Evolutionary conservation across 2,888 invertebrate genomes (phyloP).

Genomic region (Acheta domesticus): DNA sequence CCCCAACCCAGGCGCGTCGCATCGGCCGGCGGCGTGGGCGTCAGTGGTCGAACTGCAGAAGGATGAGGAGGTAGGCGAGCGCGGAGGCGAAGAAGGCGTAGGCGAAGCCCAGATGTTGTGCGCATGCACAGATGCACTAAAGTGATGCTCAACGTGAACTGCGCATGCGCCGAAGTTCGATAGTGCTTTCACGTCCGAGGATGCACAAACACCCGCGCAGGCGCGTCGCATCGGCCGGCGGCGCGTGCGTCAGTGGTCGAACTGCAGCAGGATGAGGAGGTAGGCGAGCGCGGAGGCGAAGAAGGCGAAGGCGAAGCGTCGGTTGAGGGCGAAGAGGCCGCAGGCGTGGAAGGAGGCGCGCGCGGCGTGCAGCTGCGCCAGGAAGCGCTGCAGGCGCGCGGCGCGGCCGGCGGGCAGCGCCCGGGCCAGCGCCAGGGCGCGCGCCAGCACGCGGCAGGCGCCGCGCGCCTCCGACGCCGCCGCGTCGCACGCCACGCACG

Average conservation of each 20-base stretch:
- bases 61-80: no score
- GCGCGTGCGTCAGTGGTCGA: neutral
- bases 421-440: neutral
- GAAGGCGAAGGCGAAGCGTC: neutral
- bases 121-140: no score
- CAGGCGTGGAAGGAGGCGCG: neutral
- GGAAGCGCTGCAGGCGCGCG: neutral
- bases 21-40: no score
- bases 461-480: neutral
- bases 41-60: no score
- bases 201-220: no score
- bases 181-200: no score
- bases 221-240: no score
- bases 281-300: neutral
- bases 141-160: no score
- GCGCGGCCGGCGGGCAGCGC: neutral
- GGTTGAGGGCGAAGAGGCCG: neutral
- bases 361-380: neutral
- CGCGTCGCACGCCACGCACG: neutral
- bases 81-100: no score
- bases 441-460: neutral
- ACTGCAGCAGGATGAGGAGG: neutral
- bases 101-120: no score
- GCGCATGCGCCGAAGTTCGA: no score
- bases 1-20: no score